Percentiles rank a stretch among this genome's conserved stretches.
Evolutionary conservation across 2,797 vertebrate species (phyloP).

Genomic region (Neomorphus geoffroyi): DNA sequence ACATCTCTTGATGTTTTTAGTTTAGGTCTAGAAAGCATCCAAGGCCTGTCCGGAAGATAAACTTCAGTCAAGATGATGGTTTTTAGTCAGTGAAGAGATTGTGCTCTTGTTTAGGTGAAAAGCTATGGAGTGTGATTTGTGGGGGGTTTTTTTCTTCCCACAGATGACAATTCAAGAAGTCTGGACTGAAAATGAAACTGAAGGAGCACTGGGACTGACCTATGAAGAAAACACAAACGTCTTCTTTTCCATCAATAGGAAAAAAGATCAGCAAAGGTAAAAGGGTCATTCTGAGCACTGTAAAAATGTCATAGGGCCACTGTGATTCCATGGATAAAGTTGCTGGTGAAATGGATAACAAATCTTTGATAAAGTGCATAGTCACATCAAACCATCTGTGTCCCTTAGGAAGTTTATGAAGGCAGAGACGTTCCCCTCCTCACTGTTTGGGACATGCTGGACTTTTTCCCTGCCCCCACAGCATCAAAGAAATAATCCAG

Average conservation of each 20-base stretch:
- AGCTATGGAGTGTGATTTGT: background rate
- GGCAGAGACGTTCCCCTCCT: background rate
- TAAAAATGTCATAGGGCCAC: background rate
- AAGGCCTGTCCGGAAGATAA: background rate
- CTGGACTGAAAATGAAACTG: constrained; percentile 74
- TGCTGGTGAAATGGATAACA: background rate
- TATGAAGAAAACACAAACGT: constrained; percentile 76
- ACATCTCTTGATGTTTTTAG: background rate
- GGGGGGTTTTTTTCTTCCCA: background rate
- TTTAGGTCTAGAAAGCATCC: background rate
- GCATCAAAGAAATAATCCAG: background rate
- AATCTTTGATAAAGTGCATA: background rate
- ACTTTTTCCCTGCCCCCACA: background rate
- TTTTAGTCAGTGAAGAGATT: background rate
- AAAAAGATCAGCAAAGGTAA: constrained; percentile 77
- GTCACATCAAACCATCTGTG: background rate
- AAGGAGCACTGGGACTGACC: constrained; percentile 75
- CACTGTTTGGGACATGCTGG: background rate
- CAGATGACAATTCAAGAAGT: constrained; percentile 43
- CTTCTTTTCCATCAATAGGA: constrained; percentile 76
- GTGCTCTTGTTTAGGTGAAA: background rate
- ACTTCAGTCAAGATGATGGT: background rate
- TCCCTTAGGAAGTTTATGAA: background rate
- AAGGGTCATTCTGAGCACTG: background rate
- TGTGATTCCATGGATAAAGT: background rate